Evolutionary conservation across 2,888 invertebrate genomes (phyloP).

Genomic region (Coecobrya sp.): DNA sequence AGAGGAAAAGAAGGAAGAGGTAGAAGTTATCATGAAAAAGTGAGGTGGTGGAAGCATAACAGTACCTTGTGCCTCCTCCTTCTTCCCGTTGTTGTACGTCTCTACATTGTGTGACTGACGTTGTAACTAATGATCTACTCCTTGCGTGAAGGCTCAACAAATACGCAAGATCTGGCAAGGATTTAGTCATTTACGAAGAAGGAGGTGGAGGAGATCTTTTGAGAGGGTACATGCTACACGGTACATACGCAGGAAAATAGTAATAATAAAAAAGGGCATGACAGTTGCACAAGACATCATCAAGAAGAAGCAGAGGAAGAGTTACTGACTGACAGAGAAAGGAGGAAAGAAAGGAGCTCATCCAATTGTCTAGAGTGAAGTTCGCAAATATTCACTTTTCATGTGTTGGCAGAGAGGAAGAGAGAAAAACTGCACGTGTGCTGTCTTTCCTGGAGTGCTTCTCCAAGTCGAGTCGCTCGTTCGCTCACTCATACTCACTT

Average conservation of each 20-base stretch:
- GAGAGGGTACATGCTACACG: neutral
- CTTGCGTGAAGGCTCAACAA: constrained; percentile 60
- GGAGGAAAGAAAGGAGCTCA: constrained; percentile 51
- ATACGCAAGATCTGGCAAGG: constrained; percentile 67
- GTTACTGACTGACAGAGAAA: neutral
- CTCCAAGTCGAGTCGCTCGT: neutral
- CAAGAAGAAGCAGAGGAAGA: neutral
- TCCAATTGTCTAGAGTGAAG: constrained; percentile 59
- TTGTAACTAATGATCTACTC: constrained; percentile 79
- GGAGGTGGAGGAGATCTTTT: constrained; percentile 19
- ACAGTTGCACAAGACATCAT: constrained; percentile 37
- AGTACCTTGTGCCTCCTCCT: neutral
- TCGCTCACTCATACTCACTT: neutral
- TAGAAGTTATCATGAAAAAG: constrained; percentile 42
- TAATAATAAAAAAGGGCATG: neutral
- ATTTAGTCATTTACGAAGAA: constrained; percentile 58
- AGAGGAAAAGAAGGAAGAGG: constrained; percentile 8
- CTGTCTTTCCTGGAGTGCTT: neutral
- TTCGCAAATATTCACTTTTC: constrained; percentile 59
- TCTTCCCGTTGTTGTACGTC: constrained; percentile 4
- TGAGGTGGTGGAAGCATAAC: constrained; percentile 17
- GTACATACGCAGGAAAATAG: neutral
- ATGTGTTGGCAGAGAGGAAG: neutral
- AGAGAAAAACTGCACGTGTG: constrained; percentile 27
- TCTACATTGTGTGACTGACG: constrained; percentile 77